A percentile compares a stretch with the other conserved stretches of the same genome.
Evolutionary conservation across 2,113 vertebrate species (phyloP).

Genomic region (Felis catus): DNA sequence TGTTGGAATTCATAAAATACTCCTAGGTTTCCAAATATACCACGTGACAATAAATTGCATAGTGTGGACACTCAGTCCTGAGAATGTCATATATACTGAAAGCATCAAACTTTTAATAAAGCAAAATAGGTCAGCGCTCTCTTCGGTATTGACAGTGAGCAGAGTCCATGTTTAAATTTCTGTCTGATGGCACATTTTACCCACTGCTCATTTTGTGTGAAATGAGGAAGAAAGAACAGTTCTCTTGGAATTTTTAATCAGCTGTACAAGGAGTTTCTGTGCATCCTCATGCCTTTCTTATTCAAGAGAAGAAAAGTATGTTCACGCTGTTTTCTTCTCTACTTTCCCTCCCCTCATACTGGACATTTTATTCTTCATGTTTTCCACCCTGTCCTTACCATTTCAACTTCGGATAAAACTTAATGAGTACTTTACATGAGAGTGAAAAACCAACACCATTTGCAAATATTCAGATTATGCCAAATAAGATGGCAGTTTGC

Average conservation of each 20-base stretch:
- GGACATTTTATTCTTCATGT: not conserved
- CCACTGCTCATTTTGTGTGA: not conserved
- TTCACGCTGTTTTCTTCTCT: not conserved
- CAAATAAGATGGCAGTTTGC: not conserved
- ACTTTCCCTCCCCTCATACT: not conserved
- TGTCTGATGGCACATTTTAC: not conserved
- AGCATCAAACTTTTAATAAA: not conserved
- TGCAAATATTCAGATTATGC: constrained; percentile 1
- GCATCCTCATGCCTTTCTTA: not conserved
- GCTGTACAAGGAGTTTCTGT: not conserved
- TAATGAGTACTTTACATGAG: not conserved
- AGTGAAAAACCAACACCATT: not conserved
- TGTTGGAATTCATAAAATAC: not conserved
- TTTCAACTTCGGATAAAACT: not conserved
- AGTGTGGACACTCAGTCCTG: not conserved
- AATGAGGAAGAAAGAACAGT: not conserved
- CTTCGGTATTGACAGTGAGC: not conserved
- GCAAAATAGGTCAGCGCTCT: not conserved
- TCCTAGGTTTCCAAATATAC: not conserved
- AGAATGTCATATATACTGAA: not conserved
- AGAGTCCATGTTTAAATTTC: not conserved
- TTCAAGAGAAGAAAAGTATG: not conserved
- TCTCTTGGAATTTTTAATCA: not conserved
- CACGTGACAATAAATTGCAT: not conserved
- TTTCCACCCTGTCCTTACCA: not conserved